Base-by-base conservation (phyloP, 1,140 invertebrate genomes). In the Philaenus spumarius region DNA sequence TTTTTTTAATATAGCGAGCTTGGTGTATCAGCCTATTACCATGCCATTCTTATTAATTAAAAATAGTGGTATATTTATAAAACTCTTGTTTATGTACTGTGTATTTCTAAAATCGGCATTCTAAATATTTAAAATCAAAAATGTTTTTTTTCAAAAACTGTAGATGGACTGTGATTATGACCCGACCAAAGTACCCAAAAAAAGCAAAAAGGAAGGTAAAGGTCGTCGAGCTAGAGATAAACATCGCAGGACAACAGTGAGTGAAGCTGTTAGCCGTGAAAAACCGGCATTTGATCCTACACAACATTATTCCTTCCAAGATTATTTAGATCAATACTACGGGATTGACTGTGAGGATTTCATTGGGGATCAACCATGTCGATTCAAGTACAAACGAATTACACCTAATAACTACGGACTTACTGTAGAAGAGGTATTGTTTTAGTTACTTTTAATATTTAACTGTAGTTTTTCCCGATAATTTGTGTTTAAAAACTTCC, bases 321-420 rank as follows among this genome's bases (percentile, higher is more conserved):
- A 96, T 64, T 96, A 96, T 72, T 83, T 95, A 67, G 89, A 97
- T 71, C 92, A 97, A 71, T 96, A 96, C 74, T 97, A 97, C 69
- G 84, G 87, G 63, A 75, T 97, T 60, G 91, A 96, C 72, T 97
- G 87, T 76, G 95, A 98, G 72, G 95, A 98, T 75, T 82, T 97
- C 35, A 87, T 98, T 59, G 91, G 84, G 1, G 92, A 96, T 72
- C 69, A 89, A 57, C 90, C 91, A 0, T 96, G 93, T 64, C 79
- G 91, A 67, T 98, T 97, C 72, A 95, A 95, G 69, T 98, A 98
- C 69, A 80, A 93, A 39, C 80, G 90, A 70, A 91, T 94, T 2
- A 76, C 85, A 20, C 83, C 93, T 1, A 97, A 97, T 75, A 82
- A 89, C 74, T 98, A 88, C 77, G 96, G 96, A 1, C 75, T 98